phyloP scores from a whole-genome alignment of 2,113 vertebrate genomes.

The Oxyura jamaicensis region DNA sequence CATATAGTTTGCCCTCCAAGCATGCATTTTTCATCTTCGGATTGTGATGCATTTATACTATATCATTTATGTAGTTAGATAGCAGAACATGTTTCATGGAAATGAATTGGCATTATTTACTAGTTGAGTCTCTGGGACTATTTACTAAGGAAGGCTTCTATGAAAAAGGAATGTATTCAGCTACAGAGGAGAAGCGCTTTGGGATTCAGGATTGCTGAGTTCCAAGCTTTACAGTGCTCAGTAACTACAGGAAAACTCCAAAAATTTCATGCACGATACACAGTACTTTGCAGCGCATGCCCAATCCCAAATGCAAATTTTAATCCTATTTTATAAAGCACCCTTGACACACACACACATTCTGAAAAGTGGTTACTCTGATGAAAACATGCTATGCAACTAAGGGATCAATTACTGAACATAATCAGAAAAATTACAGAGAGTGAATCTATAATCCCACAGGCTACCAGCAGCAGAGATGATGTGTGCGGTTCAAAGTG shows the following conservation, averaged over 20 bases:
- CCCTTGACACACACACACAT: background rate
- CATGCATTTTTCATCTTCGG: conserved; percentile 12
- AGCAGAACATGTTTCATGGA: background rate
- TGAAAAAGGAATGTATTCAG: background rate
- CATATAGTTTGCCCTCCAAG: conserved; percentile 4
- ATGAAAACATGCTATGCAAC: background rate
- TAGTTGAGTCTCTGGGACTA: background rate
- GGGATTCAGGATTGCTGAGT: conserved; percentile 1
- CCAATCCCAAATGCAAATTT: background rate
- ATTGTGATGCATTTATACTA: background rate
- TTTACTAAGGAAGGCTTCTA: background rate
- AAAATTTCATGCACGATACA: background rate
- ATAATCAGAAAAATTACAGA: background rate
- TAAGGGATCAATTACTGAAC: background rate
- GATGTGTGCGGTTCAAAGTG: background rate
- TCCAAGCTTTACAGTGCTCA: background rate
- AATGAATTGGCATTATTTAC: conserved; percentile 20
- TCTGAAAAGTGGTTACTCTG: background rate
- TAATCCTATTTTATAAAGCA: background rate
- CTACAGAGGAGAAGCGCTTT: background rate
- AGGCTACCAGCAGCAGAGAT: background rate
- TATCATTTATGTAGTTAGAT: background rate
- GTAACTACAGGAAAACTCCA: background rate
- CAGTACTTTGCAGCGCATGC: background rate
- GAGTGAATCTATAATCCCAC: background rate